These are phyloP conservation scores for Nomada hirtipes DNA, from an alignment of 2,888 invertebrate genomes.

Conservation along the genomic window DNA sequence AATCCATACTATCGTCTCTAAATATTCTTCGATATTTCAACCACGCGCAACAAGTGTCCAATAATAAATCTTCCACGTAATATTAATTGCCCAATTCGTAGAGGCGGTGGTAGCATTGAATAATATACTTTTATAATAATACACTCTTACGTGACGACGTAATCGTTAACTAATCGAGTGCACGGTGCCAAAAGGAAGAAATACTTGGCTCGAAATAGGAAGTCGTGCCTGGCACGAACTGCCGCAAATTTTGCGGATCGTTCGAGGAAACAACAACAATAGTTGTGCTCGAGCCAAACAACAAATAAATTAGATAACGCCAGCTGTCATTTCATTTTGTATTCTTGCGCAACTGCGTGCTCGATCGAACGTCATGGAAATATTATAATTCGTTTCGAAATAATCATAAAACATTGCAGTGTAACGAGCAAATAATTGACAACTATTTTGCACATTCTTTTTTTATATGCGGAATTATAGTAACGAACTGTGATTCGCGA, in stretches of 20 bases:
- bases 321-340: constrained; percentile 14
- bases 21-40: not conserved
- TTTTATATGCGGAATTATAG: not conserved
- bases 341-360: constrained; percentile 19
- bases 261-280: constrained; percentile 23
- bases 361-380: constrained; percentile 28
- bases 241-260: constrained; percentile 12
- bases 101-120: not conserved
- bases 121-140: not conserved
- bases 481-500: too few relatives aligned
- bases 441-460: not conserved
- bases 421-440: not conserved
- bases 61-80: constrained; percentile 19
- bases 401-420: constrained; percentile 3
- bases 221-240: constrained; percentile 27
- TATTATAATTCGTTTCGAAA: constrained; percentile 20
- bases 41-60: not conserved
- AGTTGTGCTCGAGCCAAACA: constrained; percentile 35
- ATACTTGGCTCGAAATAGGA: constrained; percentile 39
- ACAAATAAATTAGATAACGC: constrained; percentile 40
- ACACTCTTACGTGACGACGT: not conserved
- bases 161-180: constrained; percentile 14
- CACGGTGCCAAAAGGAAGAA: constrained; percentile 35
- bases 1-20: too few relatives aligned
- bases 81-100: not conserved